Percentiles rank a stretch among this genome's conserved stretches.
phyloP scores from a whole-genome alignment of 2,113 vertebrate species.

The Caracal caracal region DNA sequence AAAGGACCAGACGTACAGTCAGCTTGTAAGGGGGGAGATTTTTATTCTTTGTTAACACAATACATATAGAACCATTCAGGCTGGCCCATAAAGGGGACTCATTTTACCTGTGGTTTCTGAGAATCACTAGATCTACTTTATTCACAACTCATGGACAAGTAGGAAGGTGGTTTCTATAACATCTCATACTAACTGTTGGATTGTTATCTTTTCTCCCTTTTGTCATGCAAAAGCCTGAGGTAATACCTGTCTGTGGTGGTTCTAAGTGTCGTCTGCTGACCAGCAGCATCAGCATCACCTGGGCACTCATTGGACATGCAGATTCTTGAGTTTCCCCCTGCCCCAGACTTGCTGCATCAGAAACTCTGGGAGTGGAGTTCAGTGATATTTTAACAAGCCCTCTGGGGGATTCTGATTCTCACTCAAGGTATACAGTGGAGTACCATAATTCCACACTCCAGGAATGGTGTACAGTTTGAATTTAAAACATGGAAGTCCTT shows the following conservation, averaged over 20 bases:
- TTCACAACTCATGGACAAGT: neutral
- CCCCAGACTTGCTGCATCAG: neutral
- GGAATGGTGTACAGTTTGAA: neutral
- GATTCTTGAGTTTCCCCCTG: neutral
- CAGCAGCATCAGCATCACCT: neutral
- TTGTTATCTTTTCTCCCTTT: neutral
- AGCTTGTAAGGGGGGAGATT: neutral
- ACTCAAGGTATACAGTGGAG: neutral
- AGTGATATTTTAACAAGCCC: neutral
- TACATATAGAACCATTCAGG: neutral
- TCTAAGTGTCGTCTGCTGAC: neutral
- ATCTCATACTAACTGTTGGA: neutral
- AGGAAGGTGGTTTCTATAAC: neutral
- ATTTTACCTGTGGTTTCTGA: neutral
- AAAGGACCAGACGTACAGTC: neutral
- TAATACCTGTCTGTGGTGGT: no score
- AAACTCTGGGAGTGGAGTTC: neutral
- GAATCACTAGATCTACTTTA: no score
- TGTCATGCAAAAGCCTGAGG: neutral
- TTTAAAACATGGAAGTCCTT: neutral
- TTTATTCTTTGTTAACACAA: neutral
- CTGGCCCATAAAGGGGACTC: neutral
- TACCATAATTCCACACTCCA: neutral
- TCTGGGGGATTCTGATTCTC: neutral
- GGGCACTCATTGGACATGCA: neutral